phyloP scores from a whole-genome alignment of 37 sponge, comb jelly and placozoan species.

The Dysidea cf. avara region DNA sequence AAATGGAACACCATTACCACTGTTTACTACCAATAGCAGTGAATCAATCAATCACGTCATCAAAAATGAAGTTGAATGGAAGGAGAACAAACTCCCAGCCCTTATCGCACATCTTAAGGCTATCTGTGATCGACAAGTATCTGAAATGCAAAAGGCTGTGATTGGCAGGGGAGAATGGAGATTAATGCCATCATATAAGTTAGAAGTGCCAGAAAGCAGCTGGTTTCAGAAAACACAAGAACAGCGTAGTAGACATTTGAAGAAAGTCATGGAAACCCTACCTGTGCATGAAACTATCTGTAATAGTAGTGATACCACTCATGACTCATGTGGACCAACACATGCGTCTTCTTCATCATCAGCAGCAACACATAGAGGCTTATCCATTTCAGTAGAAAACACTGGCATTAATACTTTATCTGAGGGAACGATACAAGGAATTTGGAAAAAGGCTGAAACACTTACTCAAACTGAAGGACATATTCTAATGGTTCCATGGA shows the following conservation, averaged over 20 bases:
- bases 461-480: neutral
- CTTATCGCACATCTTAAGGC: constrained; percentile 15
- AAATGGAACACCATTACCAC: neutral
- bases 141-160: constrained; percentile 21
- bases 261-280: no score
- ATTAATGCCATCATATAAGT: no score
- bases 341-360: no score
- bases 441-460: constrained; percentile 10
- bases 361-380: no score
- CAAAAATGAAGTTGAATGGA: constrained; percentile 17
- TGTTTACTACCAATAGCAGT: constrained; percentile 24
- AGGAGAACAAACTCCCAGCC: constrained; percentile 6
- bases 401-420: neutral
- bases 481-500: constrained; percentile 7
- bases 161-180: constrained; percentile 34
- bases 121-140: neutral
- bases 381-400: neutral
- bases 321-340: no score
- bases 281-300: no score
- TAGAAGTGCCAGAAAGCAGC: no score
- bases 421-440: neutral
- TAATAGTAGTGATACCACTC: no score
- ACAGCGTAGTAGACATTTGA: no score
- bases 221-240: no score
- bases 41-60: constrained; percentile 23